Evolutionary conservation across 2,888 invertebrate species (phyloP), one percentile per base, ranked within the genome.

Genomic region (Epinotia nisella): DNA sequence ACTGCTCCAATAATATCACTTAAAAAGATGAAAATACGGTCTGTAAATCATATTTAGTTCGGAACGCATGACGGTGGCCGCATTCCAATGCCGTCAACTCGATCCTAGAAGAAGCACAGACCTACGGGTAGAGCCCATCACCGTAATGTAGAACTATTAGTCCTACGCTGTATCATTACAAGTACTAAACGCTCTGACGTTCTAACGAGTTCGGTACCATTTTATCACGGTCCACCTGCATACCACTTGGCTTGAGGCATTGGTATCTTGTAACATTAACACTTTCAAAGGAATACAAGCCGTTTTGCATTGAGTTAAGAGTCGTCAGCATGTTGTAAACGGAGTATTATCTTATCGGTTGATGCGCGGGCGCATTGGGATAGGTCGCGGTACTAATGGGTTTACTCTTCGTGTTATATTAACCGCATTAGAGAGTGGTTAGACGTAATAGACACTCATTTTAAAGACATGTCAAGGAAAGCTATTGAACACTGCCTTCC

Each of bases 101-200:
- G n/a, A 59, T 62, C 51, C 53, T 39, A 55, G 21, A 29, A 29
- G 24, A 49, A 49, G 62, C 29, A 29, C 62, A 62, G 62, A 62
- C 55, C 66, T 41, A 39, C 53, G 13, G 66, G 65, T 39, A 62
- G 39, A 65, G 17, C 41, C 66, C 66, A 56, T 66, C 55, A 45
- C 59, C 49, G 61, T 72, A 68, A 72, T 72, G 67, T 56, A 19
- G 29, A 9, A 61, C 72, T 68, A 72, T 72, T 62, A 72, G 72
- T 72, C 72, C 61, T 51, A 15, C 61, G 13, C 35, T 45, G 59
- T 71, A 67, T 17, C 56, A 72, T 72, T 72, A 72, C 72, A 72
- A 72, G 72, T 72, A 67, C 71, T 66, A 66, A 71, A 70, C 65
- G 65, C 41, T 60, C 41, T 59, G 65, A 68, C 67, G 67, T 72